Evolutionary conservation across 2,113 vertebrate species (phyloP), one percentile per base, ranked within the genome.

Genomic region (Eolophus roseicapilla): DNA sequence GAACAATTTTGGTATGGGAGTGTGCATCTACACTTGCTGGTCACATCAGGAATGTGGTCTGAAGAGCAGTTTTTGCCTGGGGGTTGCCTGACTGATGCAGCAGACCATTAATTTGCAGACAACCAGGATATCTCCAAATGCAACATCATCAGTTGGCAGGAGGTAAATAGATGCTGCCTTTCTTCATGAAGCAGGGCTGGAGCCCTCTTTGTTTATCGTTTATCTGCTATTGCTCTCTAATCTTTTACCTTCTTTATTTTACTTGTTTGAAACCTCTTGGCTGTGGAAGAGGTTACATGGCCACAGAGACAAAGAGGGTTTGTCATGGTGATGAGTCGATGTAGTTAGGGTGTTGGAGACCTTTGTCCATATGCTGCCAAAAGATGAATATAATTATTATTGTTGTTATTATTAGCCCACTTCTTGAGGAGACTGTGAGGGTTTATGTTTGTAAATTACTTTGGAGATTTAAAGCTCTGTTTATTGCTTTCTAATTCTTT

Each of bases 371-470:
- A 20, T 6, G 19, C 82, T 86, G 67, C 82, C 82, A 81, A 92
- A 92, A 81, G 79, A 95, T 95, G 78, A 92, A 92, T 94, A 82
- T 87, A 13, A 92, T 87, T 17, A 79, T 92, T 83, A 60, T 90
- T 84, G 59, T 71, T 92, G 33, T 52, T 94, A 88, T 94, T 82
- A 50, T 77, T 76, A 82, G 68, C 74, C 46, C 65, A 33, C 52
- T 82, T 95, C 83, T 91, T 52, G 19, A 35, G 63, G 69, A 69
- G 67, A 46, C 80, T 82, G 68, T 31, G 67, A 92, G 77, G 67
- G 80, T 95, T 93, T 78, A 81, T 82, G 74, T 95, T 95, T 97
- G 90, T 91, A 86, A 95, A 93, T 91, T 93, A 82, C 70, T 96
- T 95, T 86, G 75, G 89, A 94, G 83, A 79, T 91, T 81, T 82